Evolutionary conservation across 2,797 vertebrate species (phyloP).

Genomic region (Tarsius wallacei): DNA sequence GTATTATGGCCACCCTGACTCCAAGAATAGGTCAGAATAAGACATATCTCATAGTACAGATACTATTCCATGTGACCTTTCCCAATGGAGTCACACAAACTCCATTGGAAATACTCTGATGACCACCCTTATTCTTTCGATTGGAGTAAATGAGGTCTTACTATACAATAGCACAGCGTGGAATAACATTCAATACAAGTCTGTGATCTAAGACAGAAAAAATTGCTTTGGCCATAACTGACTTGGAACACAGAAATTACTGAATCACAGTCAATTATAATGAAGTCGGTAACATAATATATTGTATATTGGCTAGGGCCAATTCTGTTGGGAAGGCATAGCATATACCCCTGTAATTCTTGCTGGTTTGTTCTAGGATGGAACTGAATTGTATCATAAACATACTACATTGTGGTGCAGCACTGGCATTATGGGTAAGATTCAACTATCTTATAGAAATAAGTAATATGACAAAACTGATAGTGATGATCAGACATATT

Average conservation of each 20-base stretch:
- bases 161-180: background rate
- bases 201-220: background rate
- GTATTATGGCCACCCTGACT: no score
- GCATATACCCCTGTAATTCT: background rate
- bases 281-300: background rate
- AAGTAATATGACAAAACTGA: background rate
- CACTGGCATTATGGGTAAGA: background rate
- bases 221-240: background rate
- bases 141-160: background rate
- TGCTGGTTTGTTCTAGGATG: background rate
- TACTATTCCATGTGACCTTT: no score
- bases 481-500: background rate
- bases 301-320: background rate
- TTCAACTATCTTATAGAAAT: background rate
- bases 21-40: background rate
- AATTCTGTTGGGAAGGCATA: background rate
- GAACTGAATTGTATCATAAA: background rate
- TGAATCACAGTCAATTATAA: background rate
- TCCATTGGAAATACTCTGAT: background rate
- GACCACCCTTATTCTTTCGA: background rate
- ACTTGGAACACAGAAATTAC: background rate
- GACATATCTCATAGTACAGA: background rate
- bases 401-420: background rate
- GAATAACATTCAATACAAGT: background rate
- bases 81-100: no score